These are phyloP conservation scores for Julus scandinavius DNA, from an alignment of 2,888 invertebrate genomes.

Conservation along the genomic window DNA sequence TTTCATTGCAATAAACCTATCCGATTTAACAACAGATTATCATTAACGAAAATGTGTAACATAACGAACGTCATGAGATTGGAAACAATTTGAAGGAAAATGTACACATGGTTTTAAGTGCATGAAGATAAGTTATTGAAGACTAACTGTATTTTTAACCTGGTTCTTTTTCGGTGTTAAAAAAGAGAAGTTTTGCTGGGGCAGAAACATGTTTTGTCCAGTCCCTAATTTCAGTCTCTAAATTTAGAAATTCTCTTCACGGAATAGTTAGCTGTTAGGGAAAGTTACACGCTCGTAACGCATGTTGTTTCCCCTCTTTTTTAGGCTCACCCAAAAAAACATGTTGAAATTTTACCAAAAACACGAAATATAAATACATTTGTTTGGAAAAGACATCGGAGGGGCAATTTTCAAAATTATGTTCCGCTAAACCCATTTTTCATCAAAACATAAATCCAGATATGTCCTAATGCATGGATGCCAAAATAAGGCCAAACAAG, in stretches of 20 bases:
- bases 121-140: not conserved
- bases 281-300: not conserved
- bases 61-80: not conserved
- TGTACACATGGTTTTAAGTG: not conserved
- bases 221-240: not conserved
- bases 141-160: not conserved
- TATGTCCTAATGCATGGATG: no score
- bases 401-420: not conserved
- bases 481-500: no score
- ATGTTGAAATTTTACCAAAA: not conserved
- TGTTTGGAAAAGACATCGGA: not conserved
- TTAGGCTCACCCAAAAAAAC: not conserved
- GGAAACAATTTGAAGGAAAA: not conserved
- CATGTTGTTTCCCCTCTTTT: not conserved
- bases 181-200: not conserved
- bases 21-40: not conserved
- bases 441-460: not conserved
- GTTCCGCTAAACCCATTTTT: not conserved
- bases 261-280: not conserved
- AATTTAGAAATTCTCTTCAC: not conserved
- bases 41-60: not conserved
- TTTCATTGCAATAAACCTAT: not conserved
- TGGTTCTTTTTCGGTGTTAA: not conserved
- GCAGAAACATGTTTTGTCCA: not conserved
- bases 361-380: not conserved